Conservation (phyloP, 2,888 invertebrate genomes). For the Thecophora atra region DNA sequence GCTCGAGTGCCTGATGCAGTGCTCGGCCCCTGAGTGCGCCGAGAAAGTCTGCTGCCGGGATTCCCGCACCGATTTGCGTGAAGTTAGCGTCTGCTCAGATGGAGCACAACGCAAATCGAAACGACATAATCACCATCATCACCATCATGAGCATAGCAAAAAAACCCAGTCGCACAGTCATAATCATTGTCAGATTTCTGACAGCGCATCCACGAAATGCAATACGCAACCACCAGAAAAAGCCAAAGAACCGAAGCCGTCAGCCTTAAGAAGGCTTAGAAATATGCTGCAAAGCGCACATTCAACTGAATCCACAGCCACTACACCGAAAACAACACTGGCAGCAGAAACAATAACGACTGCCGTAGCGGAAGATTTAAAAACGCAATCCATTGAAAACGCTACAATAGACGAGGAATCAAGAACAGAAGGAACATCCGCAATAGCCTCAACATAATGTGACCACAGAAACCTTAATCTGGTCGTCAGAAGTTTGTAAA, state of each 20-base stretch:
- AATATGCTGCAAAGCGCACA: slow-evolving; percentile 6
- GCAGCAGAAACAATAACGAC: neutral
- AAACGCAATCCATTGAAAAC: neutral
- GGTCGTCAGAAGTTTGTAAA: too few species aligned
- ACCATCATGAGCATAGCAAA: slow-evolving; percentile 29
- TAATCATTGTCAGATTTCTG: neutral
- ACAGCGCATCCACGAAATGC: neutral
- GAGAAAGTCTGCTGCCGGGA: slow-evolving; percentile 63
- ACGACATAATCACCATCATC: slow-evolving; percentile 26
- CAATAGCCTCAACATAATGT: too few species aligned
- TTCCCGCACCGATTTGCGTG: slow-evolving; percentile 56
- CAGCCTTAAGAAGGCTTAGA: slow-evolving; percentile 43
- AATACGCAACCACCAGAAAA: slow-evolving; percentile 38
- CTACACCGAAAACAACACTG: too few species aligned
- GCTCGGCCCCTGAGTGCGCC: slow-evolving; percentile 56
- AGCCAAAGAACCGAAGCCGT: slow-evolving; percentile 47
- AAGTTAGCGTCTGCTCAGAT: slow-evolving; percentile 50
- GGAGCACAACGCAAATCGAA: neutral
- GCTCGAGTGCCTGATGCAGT: slow-evolving; percentile 59
- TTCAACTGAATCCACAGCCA: too few species aligned
- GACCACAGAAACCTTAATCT: too few species aligned
- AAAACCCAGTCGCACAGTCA: neutral
- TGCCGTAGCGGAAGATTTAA: neutral
- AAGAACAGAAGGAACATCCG: too few species aligned
- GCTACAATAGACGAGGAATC: too few species aligned